Percentiles rank a stretch among this genome's conserved stretches.
Evolutionary conservation across 2,797 vertebrate genomes (phyloP).

Genomic region (Okamejei kenojei): DNA sequence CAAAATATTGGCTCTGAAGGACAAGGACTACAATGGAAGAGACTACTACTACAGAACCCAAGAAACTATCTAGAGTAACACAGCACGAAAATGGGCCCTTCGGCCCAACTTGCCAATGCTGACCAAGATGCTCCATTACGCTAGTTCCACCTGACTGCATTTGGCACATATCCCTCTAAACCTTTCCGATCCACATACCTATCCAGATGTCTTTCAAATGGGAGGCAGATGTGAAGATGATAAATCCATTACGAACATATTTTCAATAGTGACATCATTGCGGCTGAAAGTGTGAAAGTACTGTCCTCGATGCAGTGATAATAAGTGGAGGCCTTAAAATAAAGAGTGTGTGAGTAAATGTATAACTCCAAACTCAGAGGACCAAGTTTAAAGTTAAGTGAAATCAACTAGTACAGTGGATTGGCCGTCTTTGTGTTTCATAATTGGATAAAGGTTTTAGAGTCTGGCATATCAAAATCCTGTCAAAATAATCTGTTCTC

Average conservation of each 20-base stretch:
- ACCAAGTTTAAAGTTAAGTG: not conserved
- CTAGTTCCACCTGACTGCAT: too few relatives aligned
- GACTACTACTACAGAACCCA: not conserved
- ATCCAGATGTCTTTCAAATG: too few relatives aligned
- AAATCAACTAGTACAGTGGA: not conserved
- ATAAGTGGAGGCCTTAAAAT: not conserved
- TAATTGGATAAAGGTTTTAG: not conserved
- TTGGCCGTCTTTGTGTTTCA: not conserved
- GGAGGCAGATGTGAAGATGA: not conserved
- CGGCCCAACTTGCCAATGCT: too few relatives aligned
- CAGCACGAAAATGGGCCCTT: too few relatives aligned
- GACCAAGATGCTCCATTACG: too few relatives aligned
- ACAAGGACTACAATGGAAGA: not conserved
- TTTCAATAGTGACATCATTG: not conserved
- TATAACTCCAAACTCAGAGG: not conserved
- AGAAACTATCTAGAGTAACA: not conserved
- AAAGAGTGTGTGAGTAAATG: not conserved
- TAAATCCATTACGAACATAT: not conserved
- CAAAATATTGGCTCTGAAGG: not conserved
- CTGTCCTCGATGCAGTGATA: not conserved
- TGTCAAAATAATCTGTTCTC: not conserved
- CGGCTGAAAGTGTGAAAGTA: not conserved
- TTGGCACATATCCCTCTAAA: too few relatives aligned
- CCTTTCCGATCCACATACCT: too few relatives aligned
- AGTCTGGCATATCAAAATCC: not conserved